Percentiles rank a stretch among this genome's conserved stretches.
Conservation (phyloP, 2,797 vertebrate species). For the Oreochromis grahami region DNA sequence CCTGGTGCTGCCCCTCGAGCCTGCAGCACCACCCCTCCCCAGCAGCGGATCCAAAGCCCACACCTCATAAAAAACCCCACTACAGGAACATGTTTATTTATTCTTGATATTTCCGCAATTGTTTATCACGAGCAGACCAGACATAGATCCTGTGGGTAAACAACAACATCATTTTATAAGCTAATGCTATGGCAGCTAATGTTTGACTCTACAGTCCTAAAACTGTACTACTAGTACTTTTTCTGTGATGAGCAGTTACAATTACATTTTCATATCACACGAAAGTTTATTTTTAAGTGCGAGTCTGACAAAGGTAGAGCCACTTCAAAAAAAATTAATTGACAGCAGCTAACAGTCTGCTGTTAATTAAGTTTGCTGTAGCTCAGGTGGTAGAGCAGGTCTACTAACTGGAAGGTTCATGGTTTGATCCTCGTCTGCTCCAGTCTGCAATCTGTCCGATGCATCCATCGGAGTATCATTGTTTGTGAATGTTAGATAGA, state of each 20-base stretch:
- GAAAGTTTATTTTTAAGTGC: neutral
- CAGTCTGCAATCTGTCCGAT: neutral
- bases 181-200: neutral
- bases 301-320: neutral
- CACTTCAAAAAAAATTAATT: neutral
- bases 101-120: neutral
- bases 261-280: neutral
- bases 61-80: rapidly evolving
- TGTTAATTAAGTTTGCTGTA: neutral
- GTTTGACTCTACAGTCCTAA: neutral
- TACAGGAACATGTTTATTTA: neutral
- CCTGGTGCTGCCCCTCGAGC: neutral
- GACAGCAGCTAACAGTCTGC: neutral
- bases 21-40: neutral
- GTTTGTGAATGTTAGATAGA: neutral
- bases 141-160: neutral
- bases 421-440: neutral
- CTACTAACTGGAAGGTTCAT: neutral
- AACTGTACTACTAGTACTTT: neutral
- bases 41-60: neutral
- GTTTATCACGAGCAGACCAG: neutral
- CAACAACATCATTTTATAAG: neutral
- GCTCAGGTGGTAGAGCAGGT: neutral
- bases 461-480: neutral
- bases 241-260: neutral